A percentile compares a stretch with the other conserved stretches of the same genome.
Conservation (phyloP, 2,113 vertebrate species). For the Ctenomys sociabilis region DNA sequence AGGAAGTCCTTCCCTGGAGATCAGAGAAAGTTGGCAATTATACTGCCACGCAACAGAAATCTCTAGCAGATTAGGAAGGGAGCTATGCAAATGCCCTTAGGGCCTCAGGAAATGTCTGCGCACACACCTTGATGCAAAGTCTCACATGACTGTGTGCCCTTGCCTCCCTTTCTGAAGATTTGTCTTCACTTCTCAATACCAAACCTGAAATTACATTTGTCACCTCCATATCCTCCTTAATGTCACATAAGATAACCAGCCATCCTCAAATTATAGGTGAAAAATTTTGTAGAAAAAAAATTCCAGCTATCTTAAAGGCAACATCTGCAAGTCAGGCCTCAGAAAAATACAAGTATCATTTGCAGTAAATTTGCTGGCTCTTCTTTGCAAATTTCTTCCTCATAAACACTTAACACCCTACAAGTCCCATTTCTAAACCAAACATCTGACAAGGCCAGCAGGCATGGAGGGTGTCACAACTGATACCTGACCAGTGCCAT, state of each 20-base stretch:
- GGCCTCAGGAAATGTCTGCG: not conserved
- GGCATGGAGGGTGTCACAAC: not conserved
- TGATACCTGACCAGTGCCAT: not conserved
- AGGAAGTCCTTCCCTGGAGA: no score
- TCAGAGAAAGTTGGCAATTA: not conserved
- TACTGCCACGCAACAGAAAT: not conserved
- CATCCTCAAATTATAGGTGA: not conserved
- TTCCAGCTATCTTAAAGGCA: not conserved
- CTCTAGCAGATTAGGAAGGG: not conserved
- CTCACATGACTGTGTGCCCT: no score
- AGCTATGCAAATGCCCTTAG: no score
- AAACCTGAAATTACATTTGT: not conserved
- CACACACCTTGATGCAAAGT: not conserved
- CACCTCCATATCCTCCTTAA: not conserved
- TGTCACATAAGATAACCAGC: not conserved
- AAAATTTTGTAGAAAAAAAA: not conserved
- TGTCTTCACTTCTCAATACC: not conserved
- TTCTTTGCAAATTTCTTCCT: not conserved
- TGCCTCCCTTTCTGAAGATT: not conserved
- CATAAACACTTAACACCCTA: not conserved
- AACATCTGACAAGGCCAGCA: not conserved
- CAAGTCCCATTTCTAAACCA: not conserved
- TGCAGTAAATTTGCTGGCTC: not conserved
- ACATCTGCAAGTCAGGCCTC: not conserved
- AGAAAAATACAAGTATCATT: not conserved